A percentile compares a stretch with the other conserved stretches of the same genome.
Evolutionary conservation across 1,140 invertebrate genomes (phyloP).

Genomic region (Parasteatoda tepidariorum): DNA sequence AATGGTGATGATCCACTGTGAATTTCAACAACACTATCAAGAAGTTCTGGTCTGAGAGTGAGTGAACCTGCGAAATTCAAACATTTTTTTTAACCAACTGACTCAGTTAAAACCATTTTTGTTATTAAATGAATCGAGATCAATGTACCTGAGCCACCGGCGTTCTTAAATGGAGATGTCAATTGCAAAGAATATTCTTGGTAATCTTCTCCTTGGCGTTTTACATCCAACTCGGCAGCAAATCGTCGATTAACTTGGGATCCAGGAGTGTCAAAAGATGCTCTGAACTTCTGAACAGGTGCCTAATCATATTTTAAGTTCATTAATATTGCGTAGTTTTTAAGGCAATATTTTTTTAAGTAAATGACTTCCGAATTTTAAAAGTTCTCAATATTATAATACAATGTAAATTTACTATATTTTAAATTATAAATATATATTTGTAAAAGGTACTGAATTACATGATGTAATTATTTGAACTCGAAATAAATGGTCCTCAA

Average conservation of each 20-base stretch:
- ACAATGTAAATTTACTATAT: too few species aligned
- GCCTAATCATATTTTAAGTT: not conserved
- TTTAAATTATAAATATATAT: too few species aligned
- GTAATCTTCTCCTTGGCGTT: not conserved
- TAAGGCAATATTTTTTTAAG: not conserved
- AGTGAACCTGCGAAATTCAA: slow-evolving; percentile 8
- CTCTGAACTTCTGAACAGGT: not conserved
- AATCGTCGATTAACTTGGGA: slow-evolving; percentile 12
- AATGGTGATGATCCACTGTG: not conserved
- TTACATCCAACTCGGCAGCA: not conserved
- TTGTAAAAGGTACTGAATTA: too few species aligned
- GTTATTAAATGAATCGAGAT: not conserved
- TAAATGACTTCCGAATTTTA: not conserved
- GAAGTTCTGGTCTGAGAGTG: not conserved
- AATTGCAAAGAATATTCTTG: slow-evolving; percentile 10
- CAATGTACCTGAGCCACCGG: slow-evolving; percentile 2
- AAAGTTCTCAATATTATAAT: too few species aligned
- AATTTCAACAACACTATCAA: slow-evolving; percentile 4
- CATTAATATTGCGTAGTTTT: not conserved
- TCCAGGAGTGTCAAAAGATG: slow-evolving; percentile 35
- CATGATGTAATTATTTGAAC: too few species aligned
- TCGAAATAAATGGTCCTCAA: too few species aligned
- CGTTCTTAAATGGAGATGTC: slow-evolving; percentile 20
- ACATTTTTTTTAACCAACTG: not conserved
- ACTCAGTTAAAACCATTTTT: not conserved